Evolutionary conservation across 2,113 vertebrate species (phyloP).

Genomic region (Aphyosemion australe): DNA sequence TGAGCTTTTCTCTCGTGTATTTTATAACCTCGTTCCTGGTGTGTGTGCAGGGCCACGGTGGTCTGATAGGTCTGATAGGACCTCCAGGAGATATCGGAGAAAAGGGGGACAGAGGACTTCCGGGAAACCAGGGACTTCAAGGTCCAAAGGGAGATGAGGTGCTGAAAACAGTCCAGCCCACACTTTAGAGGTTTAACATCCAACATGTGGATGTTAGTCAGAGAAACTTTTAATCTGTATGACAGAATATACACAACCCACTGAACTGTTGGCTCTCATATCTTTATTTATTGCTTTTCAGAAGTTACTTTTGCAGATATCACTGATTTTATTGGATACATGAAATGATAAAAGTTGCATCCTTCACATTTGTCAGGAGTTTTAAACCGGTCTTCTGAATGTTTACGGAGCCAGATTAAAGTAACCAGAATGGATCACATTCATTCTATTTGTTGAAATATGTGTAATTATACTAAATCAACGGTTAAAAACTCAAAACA

Average conservation of each 20-base stretch:
- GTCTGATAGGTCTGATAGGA: conserved; percentile 95
- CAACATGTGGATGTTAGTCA: neutral
- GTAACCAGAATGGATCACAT: neutral
- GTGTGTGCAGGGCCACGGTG: conserved; percentile 89
- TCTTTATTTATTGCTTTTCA: neutral
- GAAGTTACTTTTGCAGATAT: no score
- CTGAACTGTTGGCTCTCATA: neutral
- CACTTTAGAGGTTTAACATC: neutral
- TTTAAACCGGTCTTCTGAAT: no score
- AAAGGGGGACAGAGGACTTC: conserved; percentile 94
- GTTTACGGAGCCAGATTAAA: neutral
- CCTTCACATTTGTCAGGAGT: no score
- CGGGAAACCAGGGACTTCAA: conserved; percentile 87
- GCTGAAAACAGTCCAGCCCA: conserved; percentile 4
- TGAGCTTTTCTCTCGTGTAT: neutral
- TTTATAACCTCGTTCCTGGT: conserved; percentile 13
- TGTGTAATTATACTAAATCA: no score
- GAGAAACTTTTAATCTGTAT: neutral
- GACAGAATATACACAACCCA: neutral
- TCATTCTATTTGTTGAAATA: neutral
- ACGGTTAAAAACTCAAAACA: no score
- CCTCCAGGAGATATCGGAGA: conserved; percentile 95
- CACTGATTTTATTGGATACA: no score
- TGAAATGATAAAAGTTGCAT: no score
- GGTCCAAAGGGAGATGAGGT: conserved; percentile 97